Percentiles rank a stretch among this genome's conserved stretches.
Evolutionary conservation across 2,113 vertebrate species (phyloP).

Genomic region (Arenaria interpres): DNA sequence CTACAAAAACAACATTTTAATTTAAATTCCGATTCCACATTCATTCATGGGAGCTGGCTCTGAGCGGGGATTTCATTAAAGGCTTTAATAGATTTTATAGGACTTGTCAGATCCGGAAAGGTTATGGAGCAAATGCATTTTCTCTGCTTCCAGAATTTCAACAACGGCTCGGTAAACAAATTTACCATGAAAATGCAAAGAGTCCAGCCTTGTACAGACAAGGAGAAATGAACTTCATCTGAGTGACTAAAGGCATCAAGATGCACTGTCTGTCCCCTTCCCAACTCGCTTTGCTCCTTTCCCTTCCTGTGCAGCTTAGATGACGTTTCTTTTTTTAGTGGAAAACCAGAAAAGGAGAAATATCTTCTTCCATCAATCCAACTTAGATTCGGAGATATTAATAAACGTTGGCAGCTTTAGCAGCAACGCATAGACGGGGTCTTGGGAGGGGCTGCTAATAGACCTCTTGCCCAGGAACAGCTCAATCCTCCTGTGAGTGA

Average conservation of each 20-base stretch:
- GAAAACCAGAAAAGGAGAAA: not conserved
- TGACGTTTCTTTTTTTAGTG: not conserved
- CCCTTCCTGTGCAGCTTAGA: not conserved
- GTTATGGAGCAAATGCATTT: conserved; percentile 77
- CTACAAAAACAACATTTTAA: conserved; percentile 74
- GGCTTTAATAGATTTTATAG: conserved; percentile 78
- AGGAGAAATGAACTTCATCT: conserved; percentile 49
- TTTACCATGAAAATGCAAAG: conserved; percentile 68
- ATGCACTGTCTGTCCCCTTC: not conserved
- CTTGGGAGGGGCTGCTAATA: not conserved
- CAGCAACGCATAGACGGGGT: not conserved
- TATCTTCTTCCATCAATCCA: not conserved
- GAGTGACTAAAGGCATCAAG: conserved; percentile 2
- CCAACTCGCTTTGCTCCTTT: accelerated
- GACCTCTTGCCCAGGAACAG: not conserved
- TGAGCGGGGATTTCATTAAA: conserved; percentile 77
- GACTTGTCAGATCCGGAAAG: conserved; percentile 74
- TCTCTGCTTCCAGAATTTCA: conserved; percentile 76
- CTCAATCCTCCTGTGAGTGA: accelerated
- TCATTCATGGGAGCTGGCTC: conserved; percentile 71
- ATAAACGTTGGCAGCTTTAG: not conserved
- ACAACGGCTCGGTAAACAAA: conserved; percentile 68
- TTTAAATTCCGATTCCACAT: conserved; percentile 75
- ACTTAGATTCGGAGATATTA: not conserved
- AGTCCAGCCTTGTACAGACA: conserved; percentile 27